These are phyloP conservation scores for Metellina segmentata DNA, from an alignment of 2,888 invertebrate species.

Conservation along the genomic window DNA sequence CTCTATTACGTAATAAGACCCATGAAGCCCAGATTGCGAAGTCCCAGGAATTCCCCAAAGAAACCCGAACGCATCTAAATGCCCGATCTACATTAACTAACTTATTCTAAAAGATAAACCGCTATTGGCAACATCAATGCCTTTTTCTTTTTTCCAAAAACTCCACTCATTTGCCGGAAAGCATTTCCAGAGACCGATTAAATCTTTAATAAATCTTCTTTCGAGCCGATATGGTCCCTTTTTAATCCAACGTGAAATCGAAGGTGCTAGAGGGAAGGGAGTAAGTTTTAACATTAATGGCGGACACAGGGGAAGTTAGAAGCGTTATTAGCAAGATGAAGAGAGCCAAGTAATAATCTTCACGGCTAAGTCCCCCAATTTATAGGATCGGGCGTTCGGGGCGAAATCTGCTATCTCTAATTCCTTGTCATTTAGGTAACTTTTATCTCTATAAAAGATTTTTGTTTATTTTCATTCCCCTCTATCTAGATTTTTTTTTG, in stretches of 20 bases:
- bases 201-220: conserved; percentile 62
- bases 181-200: conserved; percentile 56
- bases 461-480: neutral
- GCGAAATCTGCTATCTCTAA: conserved; percentile 64
- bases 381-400: conserved; percentile 48
- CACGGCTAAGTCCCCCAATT: conserved; percentile 68
- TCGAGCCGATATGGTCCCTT: conserved; percentile 27
- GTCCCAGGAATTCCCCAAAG: neutral
- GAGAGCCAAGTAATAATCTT: conserved; percentile 46
- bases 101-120: conserved; percentile 42
- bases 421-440: conserved; percentile 71
- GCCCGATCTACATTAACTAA: neutral
- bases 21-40: neutral
- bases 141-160: conserved; percentile 20
- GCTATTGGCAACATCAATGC: neutral
- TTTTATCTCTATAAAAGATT: conserved; percentile 55
- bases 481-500: conserved; percentile 24
- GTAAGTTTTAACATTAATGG: conserved; percentile 22
- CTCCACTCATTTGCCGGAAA: conserved; percentile 25
- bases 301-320: conserved; percentile 11
- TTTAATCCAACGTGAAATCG: conserved; percentile 35
- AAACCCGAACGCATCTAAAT: conserved; percentile 8
- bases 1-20: neutral
- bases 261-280: conserved; percentile 4
- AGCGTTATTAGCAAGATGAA: conserved; percentile 48